Base-by-base conservation (phyloP, 2,113 vertebrate genomes). In the Laterallus jamaicensis region DNA sequence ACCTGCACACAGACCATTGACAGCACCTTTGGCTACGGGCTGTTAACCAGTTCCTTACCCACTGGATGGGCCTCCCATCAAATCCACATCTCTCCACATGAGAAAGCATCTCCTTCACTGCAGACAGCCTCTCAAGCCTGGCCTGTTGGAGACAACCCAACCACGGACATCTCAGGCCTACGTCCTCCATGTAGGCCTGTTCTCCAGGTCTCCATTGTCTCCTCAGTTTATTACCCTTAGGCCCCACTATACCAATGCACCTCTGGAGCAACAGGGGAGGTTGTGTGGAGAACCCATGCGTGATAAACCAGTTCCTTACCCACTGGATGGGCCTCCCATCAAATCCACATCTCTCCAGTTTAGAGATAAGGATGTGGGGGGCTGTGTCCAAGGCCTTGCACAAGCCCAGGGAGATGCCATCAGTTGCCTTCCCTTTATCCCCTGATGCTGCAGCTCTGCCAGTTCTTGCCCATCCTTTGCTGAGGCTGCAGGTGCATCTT, bases 231-330 rank as follows among this genome's bases (percentile, higher is more conserved):
- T 11, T 11, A 2, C 68, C 58, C 24, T 75, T 20, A 21, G 21
- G 42, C 14, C 59, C 24, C 24, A 12, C 54, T 2, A 9, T 10
- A 14, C n/a, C 59, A 16, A 12, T 0, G 5, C 4, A 1, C 4
- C 39, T 35, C 64, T 68, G 82, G 75, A n/a, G 31, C 64, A 78
- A 25, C 1, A 1, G 21, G 3, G 25, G 7, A 0, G 4, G 12
- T 5, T 4, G 25, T 1, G 0, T 19, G 66, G 86, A 84, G 67
- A 95, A 47, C 14, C 79, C 77, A 64, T 24, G 81, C 73, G 4
- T 81, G 74, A 52, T 83, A 90, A 92, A 88, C 76, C 35, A 35
- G 35, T 35, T 35, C 35, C 35, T 35, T 35, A 35, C 35, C 35
- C 35, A 35, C 35, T 35, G 35, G 35, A 35, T 35, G 35, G 35